Conservation (phyloP, 2,797 vertebrate species). For the Silurus aristotelis region DNA sequence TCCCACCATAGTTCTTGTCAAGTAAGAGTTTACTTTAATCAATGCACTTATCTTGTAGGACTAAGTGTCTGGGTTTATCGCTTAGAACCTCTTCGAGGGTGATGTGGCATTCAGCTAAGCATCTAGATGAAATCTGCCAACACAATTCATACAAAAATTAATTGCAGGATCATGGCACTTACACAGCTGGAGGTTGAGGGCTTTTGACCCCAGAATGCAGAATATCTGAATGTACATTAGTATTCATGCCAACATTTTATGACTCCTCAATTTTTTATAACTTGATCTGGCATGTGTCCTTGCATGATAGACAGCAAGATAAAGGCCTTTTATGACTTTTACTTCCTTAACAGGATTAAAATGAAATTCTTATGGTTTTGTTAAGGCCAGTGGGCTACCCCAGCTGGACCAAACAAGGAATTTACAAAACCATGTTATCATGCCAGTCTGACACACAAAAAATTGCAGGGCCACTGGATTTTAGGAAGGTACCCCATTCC, state of each 20-base stretch:
- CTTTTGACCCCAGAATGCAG: slow-evolving; percentile 27
- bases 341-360: slow-evolving; percentile 54
- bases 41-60: background rate
- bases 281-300: slow-evolving; percentile 8
- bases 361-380: slow-evolving; percentile 26
- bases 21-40: background rate
- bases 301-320: slow-evolving; percentile 2
- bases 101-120: background rate
- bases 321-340: background rate
- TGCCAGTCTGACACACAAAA: background rate
- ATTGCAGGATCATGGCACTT: background rate
- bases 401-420: background rate
- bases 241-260: slow-evolving; percentile 35
- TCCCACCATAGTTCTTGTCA: background rate
- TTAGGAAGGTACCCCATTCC: background rate
- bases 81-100: background rate
- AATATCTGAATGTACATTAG: slow-evolving; percentile 46
- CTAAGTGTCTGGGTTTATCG: background rate
- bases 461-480: background rate
- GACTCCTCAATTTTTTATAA: slow-evolving; percentile 34
- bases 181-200: slow-evolving; percentile 7
- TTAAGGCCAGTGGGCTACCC: background rate
- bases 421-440: background rate
- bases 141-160: background rate
- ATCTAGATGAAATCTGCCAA: background rate